Evolutionary conservation across 2,797 vertebrate species (phyloP), one percentile per base, ranked within the genome.

Genomic region (Rhabdomys pumilio): DNA sequence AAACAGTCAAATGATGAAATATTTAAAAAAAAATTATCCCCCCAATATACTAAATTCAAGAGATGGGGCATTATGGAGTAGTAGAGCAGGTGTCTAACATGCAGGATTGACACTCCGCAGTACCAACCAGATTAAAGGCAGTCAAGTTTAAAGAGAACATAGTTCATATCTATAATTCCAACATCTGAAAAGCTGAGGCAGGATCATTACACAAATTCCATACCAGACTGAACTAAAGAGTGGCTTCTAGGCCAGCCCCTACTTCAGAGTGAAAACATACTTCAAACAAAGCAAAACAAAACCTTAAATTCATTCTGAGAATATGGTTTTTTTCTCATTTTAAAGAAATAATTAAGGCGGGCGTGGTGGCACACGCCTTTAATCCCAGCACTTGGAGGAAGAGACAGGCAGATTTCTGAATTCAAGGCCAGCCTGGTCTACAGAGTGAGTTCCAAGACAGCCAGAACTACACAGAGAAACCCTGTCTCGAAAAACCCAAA

Each of bases 11-110:
- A 81, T 34, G 22, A 47, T 34, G 65, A 94, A 84, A 92, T 96
- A 55, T 83, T 10, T 44, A 91, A 91, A 76, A 63, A 91, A 91
- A 76, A 79, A 47, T 81, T 82, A 57, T 75, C 11, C 38, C 80
- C 73, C n/a, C 96, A 94, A 95, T 82, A 77, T 90, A 88, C n/a
- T 82, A 59, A 41, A 61, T 82, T 82, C 22, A 38, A 82, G n/a
- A 26, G n/a, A 22, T 82, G 29, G 12, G 6, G 59, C 13, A 82
- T 59, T 41, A 34, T 53, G 24, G 6, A 59, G 22, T 38, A 3
- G 22, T 26, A 26, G 6, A 59, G n/a, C 24, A 59, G 22, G 61
- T 82, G 20, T 3, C n/a, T 59, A 59, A 10, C 22, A 59, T 38
- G n/a, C 6, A 61, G 6, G 55, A 9, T 41, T 61, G 11, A 59